Conservation (phyloP, 2,888 invertebrate species). For the Zygogramma bicolorata region DNA sequence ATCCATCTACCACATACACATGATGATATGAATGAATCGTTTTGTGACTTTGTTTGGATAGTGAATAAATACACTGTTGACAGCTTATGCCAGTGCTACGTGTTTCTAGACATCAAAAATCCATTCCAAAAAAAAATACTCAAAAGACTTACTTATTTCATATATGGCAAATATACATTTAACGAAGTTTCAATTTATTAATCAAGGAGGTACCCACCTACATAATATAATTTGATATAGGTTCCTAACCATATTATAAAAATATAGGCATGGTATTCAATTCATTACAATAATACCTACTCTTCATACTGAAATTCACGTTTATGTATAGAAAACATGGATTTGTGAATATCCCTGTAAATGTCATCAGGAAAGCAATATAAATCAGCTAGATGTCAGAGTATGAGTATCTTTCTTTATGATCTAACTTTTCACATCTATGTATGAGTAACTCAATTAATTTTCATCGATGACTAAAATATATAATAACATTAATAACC, state of each 20-base stretch:
- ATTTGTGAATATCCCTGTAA: background rate
- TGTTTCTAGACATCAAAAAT: background rate
- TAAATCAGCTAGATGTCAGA: background rate
- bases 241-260: no score
- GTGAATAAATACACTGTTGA: background rate
- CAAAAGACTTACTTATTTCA: background rate
- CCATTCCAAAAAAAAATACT: background rate
- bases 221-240: no score
- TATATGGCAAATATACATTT: no score
- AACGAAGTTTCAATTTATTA: no score
- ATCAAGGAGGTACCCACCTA: no score
- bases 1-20: background rate
- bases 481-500: background rate
- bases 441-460: background rate
- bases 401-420: background rate
- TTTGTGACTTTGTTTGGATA: constrained; percentile 3
- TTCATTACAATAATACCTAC: no score
- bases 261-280: no score
- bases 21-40: background rate
- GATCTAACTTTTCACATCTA: background rate
- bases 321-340: no score
- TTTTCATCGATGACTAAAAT: background rate
- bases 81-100: background rate
- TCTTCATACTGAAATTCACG: no score
- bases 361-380: background rate